Base-by-base conservation (phyloP, 2,888 invertebrate genomes). In the Ophion slaviceki region DNA sequence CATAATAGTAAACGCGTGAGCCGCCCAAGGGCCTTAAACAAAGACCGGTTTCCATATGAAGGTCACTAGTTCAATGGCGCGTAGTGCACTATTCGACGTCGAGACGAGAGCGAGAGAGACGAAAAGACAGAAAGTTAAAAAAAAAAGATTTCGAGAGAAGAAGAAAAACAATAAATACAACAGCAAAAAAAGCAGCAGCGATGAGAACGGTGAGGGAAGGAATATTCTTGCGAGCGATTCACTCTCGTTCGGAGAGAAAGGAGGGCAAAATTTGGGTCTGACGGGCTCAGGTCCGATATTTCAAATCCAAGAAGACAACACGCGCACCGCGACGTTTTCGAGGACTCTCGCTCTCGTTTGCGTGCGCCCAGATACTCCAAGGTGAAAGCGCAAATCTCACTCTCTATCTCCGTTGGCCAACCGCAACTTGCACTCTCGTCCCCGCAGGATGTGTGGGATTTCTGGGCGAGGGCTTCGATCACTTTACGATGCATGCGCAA, bases 31-130 rank as follows among this genome's bases (percentile, higher is more conserved):
- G 84, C 86, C 85, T 87, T 67, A 91, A 91, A 91, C 91, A 89
- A 90, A 91, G 92, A 93, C 93, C 93, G 93, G 93, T 93, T 93
- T 89, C 89, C 89, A 89, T 92, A 93, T 93, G 93, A 93, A 93
- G 93, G 93, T 93, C 92, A 93, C 92, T 93, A 90, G 93, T 93
- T 92, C 92, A 92, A 92, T 89, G 91, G 90, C 91, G 91, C 88
- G 88, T 85, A 85, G 84, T 84, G 76, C 80, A 86, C 76, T 76
- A 82, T 77, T 80, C 77, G 74, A 74, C 28, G 66, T 2, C 57
- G 68, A 70, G 64, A 68, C 82, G 70, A 64, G 61, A 76, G 24
- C 59, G 61, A 68, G 11, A 68, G 11, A 67, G 24, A 66, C 20
- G 62, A 36, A 68, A 57, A 59, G 32, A 67, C 20, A 72, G 68